Evolutionary conservation across 2,888 invertebrate species (phyloP).

Genomic region (Ceratothoa steindachneri): DNA sequence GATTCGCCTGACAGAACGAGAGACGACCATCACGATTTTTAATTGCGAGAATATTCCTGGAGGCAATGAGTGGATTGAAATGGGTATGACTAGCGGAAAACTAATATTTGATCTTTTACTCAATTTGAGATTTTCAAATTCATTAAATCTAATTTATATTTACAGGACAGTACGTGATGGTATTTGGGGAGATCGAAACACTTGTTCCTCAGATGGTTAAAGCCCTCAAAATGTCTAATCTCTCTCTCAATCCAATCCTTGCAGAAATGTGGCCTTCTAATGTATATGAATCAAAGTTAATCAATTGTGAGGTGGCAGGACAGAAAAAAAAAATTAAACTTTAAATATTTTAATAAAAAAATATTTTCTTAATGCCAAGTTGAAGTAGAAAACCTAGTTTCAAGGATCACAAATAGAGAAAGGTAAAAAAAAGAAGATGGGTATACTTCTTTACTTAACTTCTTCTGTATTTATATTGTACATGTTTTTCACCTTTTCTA

Average conservation of each 20-base stretch:
- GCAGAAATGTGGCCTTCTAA: conserved; percentile 21
- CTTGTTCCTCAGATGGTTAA: not conserved
- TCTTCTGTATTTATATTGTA: conserved; percentile 66
- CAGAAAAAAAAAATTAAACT: not conserved
- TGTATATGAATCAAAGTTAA: conserved; percentile 27
- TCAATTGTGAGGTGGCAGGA: conserved; percentile 10
- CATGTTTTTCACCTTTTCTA: conserved; percentile 90
- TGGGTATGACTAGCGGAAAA: conserved; percentile 17
- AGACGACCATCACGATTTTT: not conserved
- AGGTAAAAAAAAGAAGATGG: not conserved
- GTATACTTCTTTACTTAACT: not conserved
- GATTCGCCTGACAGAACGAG: conserved; percentile 20
- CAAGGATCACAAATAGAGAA: too few relatives aligned
- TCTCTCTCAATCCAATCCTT: conserved; percentile 21
- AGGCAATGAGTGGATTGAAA: conserved; percentile 19
- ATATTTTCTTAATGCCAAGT: too few relatives aligned
- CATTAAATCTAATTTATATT: too few relatives aligned
- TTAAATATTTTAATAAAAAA: too few relatives aligned
- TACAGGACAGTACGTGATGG: conserved; percentile 32
- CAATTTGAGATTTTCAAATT: too few relatives aligned
- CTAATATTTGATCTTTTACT: too few relatives aligned
- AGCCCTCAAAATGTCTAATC: conserved; percentile 28
- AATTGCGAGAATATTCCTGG: conserved; percentile 25
- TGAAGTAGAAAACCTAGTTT: too few relatives aligned
- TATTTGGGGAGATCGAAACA: conserved; percentile 19